Conservation (phyloP, 1,140 invertebrate species). For the Ceratosolen solmsi region DNA sequence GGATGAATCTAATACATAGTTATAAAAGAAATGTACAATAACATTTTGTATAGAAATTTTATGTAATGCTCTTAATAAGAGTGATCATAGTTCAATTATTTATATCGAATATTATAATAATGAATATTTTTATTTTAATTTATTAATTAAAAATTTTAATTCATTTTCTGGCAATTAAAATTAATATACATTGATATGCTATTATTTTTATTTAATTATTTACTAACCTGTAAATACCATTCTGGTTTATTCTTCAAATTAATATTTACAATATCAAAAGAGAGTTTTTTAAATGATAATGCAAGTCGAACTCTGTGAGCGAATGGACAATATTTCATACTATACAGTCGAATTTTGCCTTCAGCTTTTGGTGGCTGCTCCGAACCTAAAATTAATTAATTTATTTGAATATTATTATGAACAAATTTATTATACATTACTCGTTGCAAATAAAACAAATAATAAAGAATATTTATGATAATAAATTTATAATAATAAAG, state of each 20-base stretch:
- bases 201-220: slow-evolving; percentile 9
- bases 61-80: too few species aligned
- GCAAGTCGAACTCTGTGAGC: slow-evolving; percentile 75
- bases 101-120: too few species aligned
- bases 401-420: slow-evolving; percentile 38
- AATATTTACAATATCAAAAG: slow-evolving; percentile 76
- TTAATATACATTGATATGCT: neutral
- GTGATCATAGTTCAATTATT: too few species aligned
- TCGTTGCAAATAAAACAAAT: too few species aligned
- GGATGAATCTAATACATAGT: slow-evolving; percentile 72
- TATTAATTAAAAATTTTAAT: too few species aligned
- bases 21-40: neutral
- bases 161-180: neutral
- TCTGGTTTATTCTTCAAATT: slow-evolving; percentile 77
- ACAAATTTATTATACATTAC: neutral
- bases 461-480: too few species aligned
- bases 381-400: slow-evolving; percentile 63
- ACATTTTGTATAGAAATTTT: neutral
- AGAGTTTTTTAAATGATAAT: slow-evolving; percentile 73
- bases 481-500: too few species aligned
- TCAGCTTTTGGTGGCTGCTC: slow-evolving; percentile 67
- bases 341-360: slow-evolving; percentile 75
- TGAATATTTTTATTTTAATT: too few species aligned
- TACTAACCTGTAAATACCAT: slow-evolving; percentile 74
- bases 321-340: slow-evolving; percentile 79